Evolutionary conservation across 2,888 invertebrate genomes (phyloP).

Genomic region (Saturnia japonica): DNA sequence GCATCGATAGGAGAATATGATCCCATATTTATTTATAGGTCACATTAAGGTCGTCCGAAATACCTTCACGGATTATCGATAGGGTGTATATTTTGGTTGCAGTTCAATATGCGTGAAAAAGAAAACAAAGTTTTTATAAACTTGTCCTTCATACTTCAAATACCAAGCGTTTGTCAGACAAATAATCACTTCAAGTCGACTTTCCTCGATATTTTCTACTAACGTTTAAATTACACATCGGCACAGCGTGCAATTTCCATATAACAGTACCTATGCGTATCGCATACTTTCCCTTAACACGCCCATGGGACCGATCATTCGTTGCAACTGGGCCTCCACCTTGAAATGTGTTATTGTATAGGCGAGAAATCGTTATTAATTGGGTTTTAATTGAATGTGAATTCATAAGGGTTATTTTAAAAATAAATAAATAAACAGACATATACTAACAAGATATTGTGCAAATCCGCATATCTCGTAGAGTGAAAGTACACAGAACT

Average conservation of each 20-base stretch:
- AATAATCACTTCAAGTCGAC: slow-evolving; percentile 11
- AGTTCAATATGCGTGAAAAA: not conserved
- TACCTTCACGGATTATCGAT: not conserved
- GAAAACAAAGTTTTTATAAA: not conserved
- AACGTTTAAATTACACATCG: slow-evolving; percentile 12
- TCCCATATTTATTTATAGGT: too few species aligned
- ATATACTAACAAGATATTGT: not conserved
- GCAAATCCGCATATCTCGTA: not conserved
- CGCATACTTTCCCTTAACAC: slow-evolving; percentile 4
- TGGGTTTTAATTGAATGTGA: too few species aligned
- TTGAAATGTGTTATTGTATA: not conserved
- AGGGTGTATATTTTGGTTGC: not conserved
- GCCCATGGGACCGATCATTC: not conserved
- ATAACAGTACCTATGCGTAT: not conserved
- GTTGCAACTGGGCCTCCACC: not conserved
- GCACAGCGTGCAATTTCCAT: slow-evolving; percentile 3
- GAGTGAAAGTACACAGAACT: not conserved
- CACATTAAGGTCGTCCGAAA: not conserved
- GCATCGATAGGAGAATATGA: too few species aligned
- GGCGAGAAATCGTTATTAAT: too few species aligned
- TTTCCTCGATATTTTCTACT: slow-evolving; percentile 11
- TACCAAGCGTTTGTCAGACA: not conserved
- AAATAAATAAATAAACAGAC: too few species aligned
- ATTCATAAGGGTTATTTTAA: too few species aligned
- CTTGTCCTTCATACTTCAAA: not conserved